Base-by-base conservation (phyloP, 1,140 invertebrate species). In the Trichonephila inaurata region DNA sequence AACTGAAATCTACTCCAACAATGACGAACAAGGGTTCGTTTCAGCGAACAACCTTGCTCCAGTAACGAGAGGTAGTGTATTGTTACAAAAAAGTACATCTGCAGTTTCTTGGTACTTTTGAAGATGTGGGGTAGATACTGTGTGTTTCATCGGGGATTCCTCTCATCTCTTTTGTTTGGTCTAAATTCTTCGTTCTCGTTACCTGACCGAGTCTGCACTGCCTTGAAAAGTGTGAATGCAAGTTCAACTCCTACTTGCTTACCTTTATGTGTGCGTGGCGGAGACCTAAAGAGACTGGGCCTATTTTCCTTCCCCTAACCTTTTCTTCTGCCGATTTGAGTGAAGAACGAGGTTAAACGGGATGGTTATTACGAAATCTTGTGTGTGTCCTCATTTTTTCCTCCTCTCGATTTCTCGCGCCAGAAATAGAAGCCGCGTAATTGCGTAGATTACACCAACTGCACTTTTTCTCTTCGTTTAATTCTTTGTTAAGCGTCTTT, bases 341-440 rank as follows among this genome's bases (percentile, higher is more conserved):
- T 72, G 1, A 72, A 28, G 66, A 72, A 72, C 69, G 69, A 72
- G 69, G 69, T 72, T 33, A 66, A 66, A 66, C 21, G 21, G 64
- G 64, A 33, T 72, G 24, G 2, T 28, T 72, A 72, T 72, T 72
- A 72, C 69, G 69, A 72, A 72, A 72, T 72, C 69, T 72, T 72
- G 14, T 72, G 69, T 72, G 69, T 33, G n/a, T 33, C 69, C n/a
- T 72, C 24, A 28, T 72, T 72, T 28, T 69, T 69, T 28, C 66
- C n/a, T 33, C 69, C 69, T 72, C 69, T 72, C 69, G 69, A 66
- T 72, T 72, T 72, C 28, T 72, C 69, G 24, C 28, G 69, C 69
- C 69, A 72, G 28, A 72, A 72, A 72, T 72, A 72, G 69, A 7
- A 72, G 24, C 24, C 69, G 28, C 28, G 69, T 33, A 14, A 72